Evolutionary conservation across 2,113 vertebrate species (phyloP), one percentile per base, ranked within the genome.

Genomic region (Sakesphorus luctuosus): DNA sequence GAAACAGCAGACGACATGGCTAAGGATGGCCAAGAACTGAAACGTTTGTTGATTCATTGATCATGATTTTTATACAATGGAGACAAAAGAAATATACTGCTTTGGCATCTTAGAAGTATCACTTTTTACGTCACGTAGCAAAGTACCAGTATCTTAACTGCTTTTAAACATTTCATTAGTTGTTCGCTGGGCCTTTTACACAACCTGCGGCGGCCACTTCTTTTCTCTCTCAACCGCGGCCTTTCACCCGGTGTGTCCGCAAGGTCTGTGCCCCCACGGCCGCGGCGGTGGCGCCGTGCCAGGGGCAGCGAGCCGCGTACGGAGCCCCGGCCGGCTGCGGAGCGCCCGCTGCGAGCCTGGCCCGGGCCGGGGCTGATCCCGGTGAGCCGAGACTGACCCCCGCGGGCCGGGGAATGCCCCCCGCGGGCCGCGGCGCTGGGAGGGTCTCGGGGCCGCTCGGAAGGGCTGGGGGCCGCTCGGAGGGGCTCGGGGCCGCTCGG

Each of bases 161-260:
- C 0, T 61, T 31, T 21, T 0, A 38, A 59, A 46, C 23, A 14
- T 0, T 7, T 23, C 15, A 67, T n/a, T 11, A 61, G 25, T 10
- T 7, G 23, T 3, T 53, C 10, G 11, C 50, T 3, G 33, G 16
- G 38, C 31, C 69, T 19, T 29, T 35, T 46, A 0, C 40, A 24
- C 7, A 11, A 4, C 14, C 10, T 1, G 16, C 12, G 11, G 13
- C 18, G 9, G 5, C 4, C 6, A 8, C 9, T 8, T 28, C 9
- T 8, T 28, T 1, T 7, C 4, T 6, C 23, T 43, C n/a, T n/a
- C 62, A 29, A 3, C 9, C 7, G 29, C 4, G 4, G 33, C 58
- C 71, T 11, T 33, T 33, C 21, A 0, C 2, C 6, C 0, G 0
- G 40, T 25, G 14, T n/a, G 72, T 62, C 68, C 2, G 3, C 0